Evolutionary conservation across 2,113 vertebrate genomes (phyloP).

Genomic region (Daboia siamensis): DNA sequence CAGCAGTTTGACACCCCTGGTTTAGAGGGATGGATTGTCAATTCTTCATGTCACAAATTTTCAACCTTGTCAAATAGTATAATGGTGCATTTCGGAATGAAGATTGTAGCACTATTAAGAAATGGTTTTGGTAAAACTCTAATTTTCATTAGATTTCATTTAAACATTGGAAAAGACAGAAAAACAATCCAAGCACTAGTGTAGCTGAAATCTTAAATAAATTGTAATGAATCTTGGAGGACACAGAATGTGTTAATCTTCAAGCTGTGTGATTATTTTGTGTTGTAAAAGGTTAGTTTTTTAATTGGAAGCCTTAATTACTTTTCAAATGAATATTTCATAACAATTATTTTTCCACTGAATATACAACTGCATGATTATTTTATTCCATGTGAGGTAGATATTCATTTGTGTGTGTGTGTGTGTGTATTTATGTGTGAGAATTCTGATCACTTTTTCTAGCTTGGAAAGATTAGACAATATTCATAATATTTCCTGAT

Average conservation of each 20-base stretch:
- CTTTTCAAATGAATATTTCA: constrained; percentile 77
- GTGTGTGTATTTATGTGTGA: neutral
- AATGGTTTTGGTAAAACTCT: constrained; percentile 35
- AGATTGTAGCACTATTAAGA: constrained; percentile 25
- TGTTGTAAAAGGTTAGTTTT: constrained; percentile 73
- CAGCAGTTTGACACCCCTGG: too few species aligned
- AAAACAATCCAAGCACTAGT: constrained; percentile 53
- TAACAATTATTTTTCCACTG: constrained; percentile 70
- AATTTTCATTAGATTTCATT: constrained; percentile 54
- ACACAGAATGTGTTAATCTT: constrained; percentile 67
- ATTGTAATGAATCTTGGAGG: constrained; percentile 68
- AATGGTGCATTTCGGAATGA: constrained; percentile 20
- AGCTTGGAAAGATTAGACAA: constrained; percentile 48
- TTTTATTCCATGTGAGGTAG: constrained; percentile 62
- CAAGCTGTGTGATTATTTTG: constrained; percentile 65
- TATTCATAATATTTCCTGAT: constrained; percentile 50
- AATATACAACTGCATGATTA: constrained; percentile 58
- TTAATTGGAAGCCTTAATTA: constrained; percentile 73
- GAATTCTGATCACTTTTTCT: constrained; percentile 53
- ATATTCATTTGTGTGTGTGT: constrained; percentile 43
- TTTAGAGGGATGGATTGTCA: constrained; percentile 41
- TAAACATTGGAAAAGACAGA: constrained; percentile 36
- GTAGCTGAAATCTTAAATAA: constrained; percentile 66
- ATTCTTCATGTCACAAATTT: constrained; percentile 49
- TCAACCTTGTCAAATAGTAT: constrained; percentile 46